Evolutionary conservation across 92 coral and sea anemone genomes (phyloP).

Genomic region (Porites cylindrica): DNA sequence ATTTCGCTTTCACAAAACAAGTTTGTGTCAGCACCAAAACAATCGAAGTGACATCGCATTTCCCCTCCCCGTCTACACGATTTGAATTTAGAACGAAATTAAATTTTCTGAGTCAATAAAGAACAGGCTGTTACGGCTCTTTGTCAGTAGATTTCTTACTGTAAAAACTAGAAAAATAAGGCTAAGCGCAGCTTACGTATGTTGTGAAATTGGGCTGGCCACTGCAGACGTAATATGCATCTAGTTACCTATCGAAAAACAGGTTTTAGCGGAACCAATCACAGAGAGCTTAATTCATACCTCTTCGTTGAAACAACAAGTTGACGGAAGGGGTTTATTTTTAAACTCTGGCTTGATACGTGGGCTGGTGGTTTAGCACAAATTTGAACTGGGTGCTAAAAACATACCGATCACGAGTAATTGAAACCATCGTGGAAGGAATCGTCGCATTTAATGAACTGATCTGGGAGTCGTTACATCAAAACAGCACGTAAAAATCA

Average conservation of each 20-base stretch:
- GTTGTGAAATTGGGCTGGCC: background rate
- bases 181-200: background rate
- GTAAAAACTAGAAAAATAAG: background rate
- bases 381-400: constrained; percentile 21
- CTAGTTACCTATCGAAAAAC: constrained; percentile 16
- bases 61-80: constrained; percentile 34
- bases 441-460: constrained; percentile 32
- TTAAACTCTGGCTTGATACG: constrained; percentile 33
- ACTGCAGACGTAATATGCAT: constrained; percentile 35
- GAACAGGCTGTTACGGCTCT: background rate
- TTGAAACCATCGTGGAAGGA: constrained; percentile 17
- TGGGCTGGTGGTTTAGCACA: constrained; percentile 31
- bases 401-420: constrained; percentile 4
- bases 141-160: constrained; percentile 5
- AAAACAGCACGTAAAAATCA: background rate
- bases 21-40: constrained; percentile 17
- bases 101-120: constrained; percentile 30
- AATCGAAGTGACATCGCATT: constrained; percentile 35
- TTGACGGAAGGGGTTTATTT: constrained; percentile 45
- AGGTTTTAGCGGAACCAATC: constrained; percentile 33
- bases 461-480: constrained; percentile 30
- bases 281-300: constrained; percentile 3
- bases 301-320: constrained; percentile 40
- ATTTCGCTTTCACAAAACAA: constrained; percentile 18
- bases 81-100: constrained; percentile 28